These are phyloP conservation scores for Drosophila littoralis DNA, from an alignment of 1,140 invertebrate genomes.

Conservation along the genomic window DNA sequence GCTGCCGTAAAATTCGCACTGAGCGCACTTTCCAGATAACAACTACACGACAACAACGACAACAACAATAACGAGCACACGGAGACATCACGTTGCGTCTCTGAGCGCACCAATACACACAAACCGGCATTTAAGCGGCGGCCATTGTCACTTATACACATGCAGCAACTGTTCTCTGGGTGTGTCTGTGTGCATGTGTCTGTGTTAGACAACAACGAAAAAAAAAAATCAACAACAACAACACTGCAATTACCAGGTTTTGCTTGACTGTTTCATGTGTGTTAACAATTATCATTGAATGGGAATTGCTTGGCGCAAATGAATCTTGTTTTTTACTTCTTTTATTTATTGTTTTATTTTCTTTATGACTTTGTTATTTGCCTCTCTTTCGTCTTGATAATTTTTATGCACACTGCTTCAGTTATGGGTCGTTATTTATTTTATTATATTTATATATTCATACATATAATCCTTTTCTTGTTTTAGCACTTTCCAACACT, in stretches of 20 bases:
- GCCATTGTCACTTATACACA: conserved; percentile 59
- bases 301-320: conserved; percentile 58
- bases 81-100: conserved; percentile 31
- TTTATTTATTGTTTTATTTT: conserved; percentile 4
- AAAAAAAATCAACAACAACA: not conserved
- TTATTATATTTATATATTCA: not conserved
- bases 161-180: not conserved
- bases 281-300: conserved; percentile 70
- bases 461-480: not conserved
- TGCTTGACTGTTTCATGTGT: conserved; percentile 56
- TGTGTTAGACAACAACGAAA: conserved; percentile 14
- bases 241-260: conserved; percentile 59
- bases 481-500: conserved; percentile 1
- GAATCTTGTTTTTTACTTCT: conserved; percentile 49
- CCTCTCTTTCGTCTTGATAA: not conserved
- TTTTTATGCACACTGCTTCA: not conserved
- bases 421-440: not conserved
- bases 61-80: conserved; percentile 10
- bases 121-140: conserved; percentile 44
- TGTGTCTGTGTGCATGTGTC: conserved; percentile 10
- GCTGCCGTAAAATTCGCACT: conserved; percentile 55
- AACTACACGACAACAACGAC: conserved; percentile 22
- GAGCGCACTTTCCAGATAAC: conserved; percentile 61
- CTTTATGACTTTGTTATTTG: conserved; percentile 3
- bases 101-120: conserved; percentile 71